Base-by-base conservation (phyloP, 2,888 invertebrate species). In the Choristoneura rosaceana region DNA sequence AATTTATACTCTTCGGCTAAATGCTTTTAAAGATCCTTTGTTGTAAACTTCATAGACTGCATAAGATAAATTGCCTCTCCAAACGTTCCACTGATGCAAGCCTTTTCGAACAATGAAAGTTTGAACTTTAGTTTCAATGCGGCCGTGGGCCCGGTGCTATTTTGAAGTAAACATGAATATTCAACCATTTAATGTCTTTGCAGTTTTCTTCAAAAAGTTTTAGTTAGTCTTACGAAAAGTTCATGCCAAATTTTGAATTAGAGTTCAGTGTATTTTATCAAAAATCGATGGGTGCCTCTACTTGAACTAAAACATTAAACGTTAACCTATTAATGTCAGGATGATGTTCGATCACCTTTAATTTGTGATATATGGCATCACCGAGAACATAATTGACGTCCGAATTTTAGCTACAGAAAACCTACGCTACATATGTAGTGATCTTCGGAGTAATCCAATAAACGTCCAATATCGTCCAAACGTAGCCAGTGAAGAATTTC, bases 381-480 rank as follows among this genome's bases (percentile, higher is more conserved):
- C 15, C 17, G 15, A 61, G 38, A n/a, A 59, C 34, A 33, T 17
- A 55, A 17, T 66, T 43, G 43, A 61, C 34, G 45, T 67, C 55
- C 45, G 33, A 50, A 52, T 43, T 50, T 50, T 55, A 58, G 33
- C 47, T 41, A 62, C 14, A 52, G 59, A 25, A 73, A 74, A 64
- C 69, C 50, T 74, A 62, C 50, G 70, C 63, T 73, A 77, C 78
- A 78, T 79, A 25, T 25, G 25, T 25, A 77, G 79, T 82, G 78
- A 80, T 81, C 79, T 77, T 74, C 75, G 73, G 73, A 78, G 80
- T 79, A 81, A 83, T 82, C 80, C 82, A 82, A 84, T 85, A 85
- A 81, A 82, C 74, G 80, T 82, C 81, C 79, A 80, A 82, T 82
- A 81, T 77, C 76, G 74, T 75, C 75, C 74, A 76, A 74, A 74